Evolutionary conservation across 1,140 invertebrate species (phyloP).

Genomic region (Reticulitermes speratus): DNA sequence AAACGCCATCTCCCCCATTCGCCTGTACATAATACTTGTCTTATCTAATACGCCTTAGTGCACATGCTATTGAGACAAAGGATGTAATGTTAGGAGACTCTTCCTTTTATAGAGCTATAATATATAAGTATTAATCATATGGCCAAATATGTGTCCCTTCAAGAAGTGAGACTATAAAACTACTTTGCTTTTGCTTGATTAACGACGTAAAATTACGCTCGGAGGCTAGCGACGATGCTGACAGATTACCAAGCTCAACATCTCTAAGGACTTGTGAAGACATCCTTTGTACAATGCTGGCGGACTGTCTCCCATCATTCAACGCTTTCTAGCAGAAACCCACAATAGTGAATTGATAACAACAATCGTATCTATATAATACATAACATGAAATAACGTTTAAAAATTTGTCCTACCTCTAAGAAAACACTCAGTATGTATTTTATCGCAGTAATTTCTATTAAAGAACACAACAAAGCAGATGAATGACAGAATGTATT

Average conservation of each 20-base stretch:
- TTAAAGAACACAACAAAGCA: too few species aligned
- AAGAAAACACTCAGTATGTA: too few species aligned
- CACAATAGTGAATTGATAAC: too few species aligned
- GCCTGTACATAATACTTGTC: not conserved
- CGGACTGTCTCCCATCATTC: too few species aligned
- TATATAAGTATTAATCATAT: not conserved
- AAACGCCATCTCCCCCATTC: not conserved
- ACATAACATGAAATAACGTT: too few species aligned
- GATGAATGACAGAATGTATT: too few species aligned
- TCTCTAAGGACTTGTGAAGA: not conserved
- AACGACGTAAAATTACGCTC: not conserved
- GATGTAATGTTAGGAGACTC: not conserved
- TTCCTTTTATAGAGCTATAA: not conserved
- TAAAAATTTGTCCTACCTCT: too few species aligned
- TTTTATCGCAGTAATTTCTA: too few species aligned
- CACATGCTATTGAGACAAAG: not conserved
- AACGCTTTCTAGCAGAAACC: too few species aligned
- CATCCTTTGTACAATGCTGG: too few species aligned
- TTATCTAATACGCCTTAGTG: not conserved
- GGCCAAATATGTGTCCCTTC: too few species aligned
- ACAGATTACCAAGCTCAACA: not conserved
- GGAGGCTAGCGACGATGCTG: not conserved
- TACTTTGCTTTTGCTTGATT: not conserved
- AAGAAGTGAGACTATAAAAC: not conserved
- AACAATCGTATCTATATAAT: too few species aligned